Evolutionary conservation across 2,113 vertebrate species (phyloP).

Genomic region (Orthonyx spaldingii): DNA sequence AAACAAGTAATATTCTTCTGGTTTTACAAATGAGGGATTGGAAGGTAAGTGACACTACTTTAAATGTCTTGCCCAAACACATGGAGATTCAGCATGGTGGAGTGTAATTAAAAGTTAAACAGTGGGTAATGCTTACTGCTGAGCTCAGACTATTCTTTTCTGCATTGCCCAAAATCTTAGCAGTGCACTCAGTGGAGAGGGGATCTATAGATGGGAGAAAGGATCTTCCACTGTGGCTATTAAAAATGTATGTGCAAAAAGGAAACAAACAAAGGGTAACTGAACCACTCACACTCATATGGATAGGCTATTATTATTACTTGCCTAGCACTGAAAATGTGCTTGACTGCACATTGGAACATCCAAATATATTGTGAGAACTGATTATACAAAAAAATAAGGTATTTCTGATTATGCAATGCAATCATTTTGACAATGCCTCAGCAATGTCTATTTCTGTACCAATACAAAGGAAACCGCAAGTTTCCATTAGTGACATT

Average conservation of each 20-base stretch:
- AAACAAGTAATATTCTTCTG: conserved; percentile 16
- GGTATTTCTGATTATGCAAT: not conserved
- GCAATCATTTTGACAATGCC: not conserved
- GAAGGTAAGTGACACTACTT: not conserved
- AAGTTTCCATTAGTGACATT: not conserved
- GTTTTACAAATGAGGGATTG: conserved; percentile 8
- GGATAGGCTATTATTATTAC: not conserved
- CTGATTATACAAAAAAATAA: not conserved
- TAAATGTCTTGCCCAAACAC: not conserved
- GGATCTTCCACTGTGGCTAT: not conserved
- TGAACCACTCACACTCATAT: not conserved
- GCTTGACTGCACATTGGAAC: not conserved
- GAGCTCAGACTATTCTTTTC: not conserved
- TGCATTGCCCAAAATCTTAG: not conserved
- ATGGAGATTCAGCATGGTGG: not conserved
- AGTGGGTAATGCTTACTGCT: not conserved
- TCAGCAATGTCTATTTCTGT: conserved; percentile 9
- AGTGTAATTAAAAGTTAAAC: not conserved
- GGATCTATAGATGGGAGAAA: not conserved
- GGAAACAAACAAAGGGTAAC: not conserved
- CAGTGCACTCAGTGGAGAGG: not conserved
- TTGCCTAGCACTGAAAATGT: not conserved
- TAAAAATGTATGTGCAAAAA: not conserved
- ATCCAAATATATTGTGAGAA: not conserved
- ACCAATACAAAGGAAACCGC: not conserved